These are phyloP conservation scores for Miniopterus natalensis DNA, from an alignment of 2,113 vertebrate species.

Conservation along the genomic window DNA sequence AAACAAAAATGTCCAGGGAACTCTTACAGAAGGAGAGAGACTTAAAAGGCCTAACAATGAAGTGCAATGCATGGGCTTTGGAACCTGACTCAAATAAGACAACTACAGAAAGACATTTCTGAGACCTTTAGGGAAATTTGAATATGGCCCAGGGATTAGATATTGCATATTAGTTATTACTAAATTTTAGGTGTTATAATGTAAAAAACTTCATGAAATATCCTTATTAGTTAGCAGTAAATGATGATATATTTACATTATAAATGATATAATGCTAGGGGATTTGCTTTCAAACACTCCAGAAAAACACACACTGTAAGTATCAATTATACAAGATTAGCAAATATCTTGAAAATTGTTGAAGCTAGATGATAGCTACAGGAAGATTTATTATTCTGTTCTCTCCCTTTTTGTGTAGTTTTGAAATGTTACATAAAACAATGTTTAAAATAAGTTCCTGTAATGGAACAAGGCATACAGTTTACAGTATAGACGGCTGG, in stretches of 20 bases:
- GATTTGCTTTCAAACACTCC: slow-evolving; percentile 12
- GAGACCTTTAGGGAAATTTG: not conserved
- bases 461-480: not conserved
- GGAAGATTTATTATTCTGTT: not conserved
- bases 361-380: not conserved
- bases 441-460: not conserved
- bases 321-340: not conserved
- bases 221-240: not conserved
- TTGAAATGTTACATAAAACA: not conserved
- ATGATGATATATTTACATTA: not conserved
- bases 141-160: not conserved
- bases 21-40: not conserved
- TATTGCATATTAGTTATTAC: not conserved
- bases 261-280: not conserved
- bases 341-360: not conserved
- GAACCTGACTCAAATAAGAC: not conserved
- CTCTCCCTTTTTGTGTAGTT: not conserved
- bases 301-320: not conserved
- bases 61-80: not conserved
- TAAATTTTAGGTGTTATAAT: not conserved
- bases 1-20: accelerated
- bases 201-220: not conserved
- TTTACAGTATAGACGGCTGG: not conserved
- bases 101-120: not conserved
- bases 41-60: accelerated